Percentiles rank a stretch among this genome's conserved stretches.
These are phyloP conservation scores for Amphipoea lucens DNA, from an alignment of 2,888 invertebrate genomes.

Conservation along the genomic window DNA sequence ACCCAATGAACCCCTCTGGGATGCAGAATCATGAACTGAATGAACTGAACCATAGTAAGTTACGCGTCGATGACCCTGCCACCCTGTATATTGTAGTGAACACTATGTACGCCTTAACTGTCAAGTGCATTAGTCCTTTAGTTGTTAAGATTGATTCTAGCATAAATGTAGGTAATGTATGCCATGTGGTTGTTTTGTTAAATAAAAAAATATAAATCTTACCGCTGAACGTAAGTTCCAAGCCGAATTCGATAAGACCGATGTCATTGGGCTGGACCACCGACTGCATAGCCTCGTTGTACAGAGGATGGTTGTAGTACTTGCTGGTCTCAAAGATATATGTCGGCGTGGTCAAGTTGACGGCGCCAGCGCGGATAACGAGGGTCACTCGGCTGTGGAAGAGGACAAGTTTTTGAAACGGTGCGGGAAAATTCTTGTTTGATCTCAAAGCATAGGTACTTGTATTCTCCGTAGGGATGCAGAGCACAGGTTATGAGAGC, in stretches of 20 bases:
- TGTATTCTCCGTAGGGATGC: not conserved
- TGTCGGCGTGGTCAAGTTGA: constrained; percentile 72
- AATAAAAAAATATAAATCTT: constrained; percentile 8
- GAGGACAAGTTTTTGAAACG: not conserved
- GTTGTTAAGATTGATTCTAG: not conserved
- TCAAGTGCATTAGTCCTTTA: not conserved
- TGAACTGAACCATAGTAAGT: too few species aligned
- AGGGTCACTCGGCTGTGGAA: constrained; percentile 72
- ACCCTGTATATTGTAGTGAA: not conserved
- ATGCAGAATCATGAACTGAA: too few species aligned
- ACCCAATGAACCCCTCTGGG: too few species aligned
- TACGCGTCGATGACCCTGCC: too few species aligned
- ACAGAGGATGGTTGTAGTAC: constrained; percentile 77
- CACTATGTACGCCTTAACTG: not conserved
- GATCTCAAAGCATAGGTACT: not conserved
- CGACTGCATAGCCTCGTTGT: constrained; percentile 63
- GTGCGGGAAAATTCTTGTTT: not conserved
- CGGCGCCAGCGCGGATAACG: constrained; percentile 74
- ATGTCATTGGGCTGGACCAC: constrained; percentile 79
- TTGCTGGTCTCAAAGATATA: constrained; percentile 75
- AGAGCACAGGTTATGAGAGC: not conserved
- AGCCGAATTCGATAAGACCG: constrained; percentile 72
- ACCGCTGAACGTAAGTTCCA: constrained; percentile 23
- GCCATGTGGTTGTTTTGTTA: not conserved
- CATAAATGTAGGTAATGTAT: not conserved